phyloP scores from a whole-genome alignment of 2,888 invertebrate genomes.

The Tachina lurida region DNA sequence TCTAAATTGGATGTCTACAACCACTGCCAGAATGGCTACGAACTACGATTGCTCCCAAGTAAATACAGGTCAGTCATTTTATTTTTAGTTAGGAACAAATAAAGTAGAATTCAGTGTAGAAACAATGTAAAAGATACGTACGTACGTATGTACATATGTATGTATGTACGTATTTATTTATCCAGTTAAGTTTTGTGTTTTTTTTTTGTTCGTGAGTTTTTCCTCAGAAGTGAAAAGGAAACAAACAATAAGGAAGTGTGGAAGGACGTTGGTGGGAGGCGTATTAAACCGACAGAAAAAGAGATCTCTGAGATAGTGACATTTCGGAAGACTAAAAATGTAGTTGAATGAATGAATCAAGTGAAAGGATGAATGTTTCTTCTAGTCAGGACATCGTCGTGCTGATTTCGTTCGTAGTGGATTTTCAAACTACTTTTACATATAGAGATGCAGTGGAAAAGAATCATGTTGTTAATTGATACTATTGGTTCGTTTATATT shows the following conservation, averaged over 20 bases:
- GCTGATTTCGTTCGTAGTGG: not conserved
- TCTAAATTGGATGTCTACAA: slow-evolving; percentile 27
- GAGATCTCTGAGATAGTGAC: slow-evolving; percentile 38
- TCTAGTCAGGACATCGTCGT: not conserved
- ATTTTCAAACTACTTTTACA: not conserved
- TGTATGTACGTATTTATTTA: slow-evolving; percentile 56
- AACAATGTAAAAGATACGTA: slow-evolving; percentile 33
- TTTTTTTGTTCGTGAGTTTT: slow-evolving; percentile 20
- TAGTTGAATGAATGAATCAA: not conserved
- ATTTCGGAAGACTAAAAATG: slow-evolving; percentile 22
- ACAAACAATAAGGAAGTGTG: slow-evolving; percentile 10
- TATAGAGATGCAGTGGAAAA: not conserved
- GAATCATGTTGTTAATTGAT: slow-evolving; percentile 36
- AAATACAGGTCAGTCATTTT: slow-evolving; percentile 55
- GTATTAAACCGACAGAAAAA: slow-evolving; percentile 48
- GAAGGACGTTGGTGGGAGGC: not conserved
- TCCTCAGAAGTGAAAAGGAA: slow-evolving; percentile 10
- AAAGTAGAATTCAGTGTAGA: slow-evolving; percentile 27
- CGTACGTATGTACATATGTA: too few relatives aligned
- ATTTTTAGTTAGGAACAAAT: slow-evolving; percentile 11
- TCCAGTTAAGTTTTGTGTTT: slow-evolving; percentile 35
- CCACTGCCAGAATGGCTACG: slow-evolving; percentile 11
- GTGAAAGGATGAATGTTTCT: slow-evolving; percentile 19
- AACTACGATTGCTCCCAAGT: slow-evolving; percentile 37
- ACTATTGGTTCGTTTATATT: slow-evolving; percentile 19